Evolutionary conservation across 1,140 invertebrate species (phyloP).

Genomic region (Nymphalis io): DNA sequence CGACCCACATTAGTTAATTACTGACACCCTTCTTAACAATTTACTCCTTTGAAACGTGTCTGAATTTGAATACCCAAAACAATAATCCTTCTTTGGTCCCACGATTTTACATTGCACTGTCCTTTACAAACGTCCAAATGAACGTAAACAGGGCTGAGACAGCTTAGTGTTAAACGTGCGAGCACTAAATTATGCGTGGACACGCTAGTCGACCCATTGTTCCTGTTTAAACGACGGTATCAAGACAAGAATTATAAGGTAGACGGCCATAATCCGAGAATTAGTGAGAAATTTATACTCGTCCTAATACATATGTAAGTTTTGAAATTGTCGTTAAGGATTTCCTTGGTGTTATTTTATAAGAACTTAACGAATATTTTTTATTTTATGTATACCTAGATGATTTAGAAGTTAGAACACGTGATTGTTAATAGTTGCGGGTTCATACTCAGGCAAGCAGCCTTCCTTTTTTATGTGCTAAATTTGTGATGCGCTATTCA

Average conservation of each 20-base stretch:
- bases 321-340: background rate
- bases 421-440: too few relatives aligned
- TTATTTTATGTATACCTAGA: too few relatives aligned
- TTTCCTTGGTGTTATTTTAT: background rate
- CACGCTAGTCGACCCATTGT: constrained; percentile 22
- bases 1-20: background rate
- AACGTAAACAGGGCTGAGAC: constrained; percentile 18
- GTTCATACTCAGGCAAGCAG: too few relatives aligned
- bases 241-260: constrained; percentile 27
- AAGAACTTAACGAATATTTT: too few relatives aligned
- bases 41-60: background rate
- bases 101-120: background rate
- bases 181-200: constrained; percentile 29
- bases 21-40: background rate
- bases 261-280: constrained; percentile 10
- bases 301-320: constrained; percentile 7
- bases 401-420: too few relatives aligned
- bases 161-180: constrained; percentile 18
- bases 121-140: constrained; percentile 19
- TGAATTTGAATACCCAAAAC: constrained; percentile 14
- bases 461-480: too few relatives aligned
- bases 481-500: too few relatives aligned
- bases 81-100: background rate
- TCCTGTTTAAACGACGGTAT: constrained; percentile 10
- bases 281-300: constrained; percentile 13